Base-by-base conservation (phyloP, 2,888 invertebrate genomes). In the Luffia ferchaultella region DNA sequence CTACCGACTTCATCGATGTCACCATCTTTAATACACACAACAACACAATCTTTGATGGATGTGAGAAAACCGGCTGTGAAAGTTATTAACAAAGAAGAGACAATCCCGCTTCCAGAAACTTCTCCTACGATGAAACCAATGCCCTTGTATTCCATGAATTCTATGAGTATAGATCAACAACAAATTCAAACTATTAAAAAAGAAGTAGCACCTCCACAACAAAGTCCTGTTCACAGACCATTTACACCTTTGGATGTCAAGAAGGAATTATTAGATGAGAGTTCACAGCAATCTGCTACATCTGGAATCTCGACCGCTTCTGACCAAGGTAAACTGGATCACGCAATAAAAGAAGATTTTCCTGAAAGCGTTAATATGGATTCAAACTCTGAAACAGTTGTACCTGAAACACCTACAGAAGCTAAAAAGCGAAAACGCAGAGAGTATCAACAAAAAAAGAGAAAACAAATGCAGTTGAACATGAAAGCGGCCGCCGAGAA, bases 391-490 rank as follows among this genome's bases (percentile, higher is more conserved):
- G 73, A 79, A 63, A 59, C 68, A 2, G 76, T 73, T 52, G 73
- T 74, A 7, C 75, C 80, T 1, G 85, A 85, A 67, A 82, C 82
- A 1, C 84, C 85, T 2, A 77, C 76, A 1, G 88, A 88, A 60
- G 80, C 87, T 9, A 85, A 92, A 59, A 91, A 92, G 66, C 83
- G 90, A 53, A 90, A 92, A 65, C 85, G 92, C 56, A 86, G 93
- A 45, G 91, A 91, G 63, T 92, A 94, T 68, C 93, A 95, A 67
- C 92, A 94, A 63, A 93, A 93, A 63, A 93, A 93, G 62, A 86
- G 94, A 47, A 87, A 93, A 58, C 89, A 89, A 73, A 87, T 89
- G 74, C 89, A 90, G 68, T 82, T 87, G 68, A 91, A 87, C 62
- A 93, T 90, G 80, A 94, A 90, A 65, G 86, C 87, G 9, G 83